Conservation (phyloP, 1,140 invertebrate species). For the Drosophila carrolli region DNA sequence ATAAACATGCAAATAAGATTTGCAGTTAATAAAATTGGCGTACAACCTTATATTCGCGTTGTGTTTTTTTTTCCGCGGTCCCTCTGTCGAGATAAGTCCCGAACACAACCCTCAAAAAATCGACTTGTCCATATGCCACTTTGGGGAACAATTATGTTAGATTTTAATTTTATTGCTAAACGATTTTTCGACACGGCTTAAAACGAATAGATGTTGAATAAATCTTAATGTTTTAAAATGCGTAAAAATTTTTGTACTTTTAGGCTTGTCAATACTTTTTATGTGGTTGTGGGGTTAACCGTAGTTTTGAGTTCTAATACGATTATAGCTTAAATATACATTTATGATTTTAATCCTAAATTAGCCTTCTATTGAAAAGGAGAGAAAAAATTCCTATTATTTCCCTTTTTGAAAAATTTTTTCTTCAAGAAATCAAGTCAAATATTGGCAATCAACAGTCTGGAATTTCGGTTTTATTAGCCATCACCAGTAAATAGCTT, state of each 20-base stretch:
- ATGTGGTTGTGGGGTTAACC: too few species aligned
- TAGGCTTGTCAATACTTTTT: too few species aligned
- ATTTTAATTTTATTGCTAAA: slow-evolving; percentile 80
- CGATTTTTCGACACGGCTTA: slow-evolving; percentile 57
- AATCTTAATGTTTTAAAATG: neutral
- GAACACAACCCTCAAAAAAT: slow-evolving; percentile 21
- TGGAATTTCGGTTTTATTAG: slow-evolving; percentile 8
- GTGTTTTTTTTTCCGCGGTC: slow-evolving; percentile 11
- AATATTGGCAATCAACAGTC: neutral
- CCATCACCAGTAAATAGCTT: slow-evolving; percentile 9
- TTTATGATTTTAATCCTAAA: too few species aligned
- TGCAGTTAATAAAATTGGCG: slow-evolving; percentile 82
- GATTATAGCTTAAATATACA: too few species aligned
- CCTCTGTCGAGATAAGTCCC: slow-evolving; percentile 20
- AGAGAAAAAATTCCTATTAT: too few species aligned
- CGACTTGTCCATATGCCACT: slow-evolving; percentile 70
- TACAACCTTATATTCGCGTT: slow-evolving; percentile 62
- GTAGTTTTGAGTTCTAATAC: too few species aligned
- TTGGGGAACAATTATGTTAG: slow-evolving; percentile 76
- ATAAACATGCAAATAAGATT: slow-evolving; percentile 84
- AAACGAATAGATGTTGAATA: neutral
- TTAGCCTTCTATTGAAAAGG: too few species aligned
- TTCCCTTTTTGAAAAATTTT: neutral
- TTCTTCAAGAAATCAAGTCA: neutral
- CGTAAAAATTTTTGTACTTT: neutral